Evolutionary conservation across 2,888 invertebrate species (phyloP).

Genomic region (Petrolisthes cinctipes): DNA sequence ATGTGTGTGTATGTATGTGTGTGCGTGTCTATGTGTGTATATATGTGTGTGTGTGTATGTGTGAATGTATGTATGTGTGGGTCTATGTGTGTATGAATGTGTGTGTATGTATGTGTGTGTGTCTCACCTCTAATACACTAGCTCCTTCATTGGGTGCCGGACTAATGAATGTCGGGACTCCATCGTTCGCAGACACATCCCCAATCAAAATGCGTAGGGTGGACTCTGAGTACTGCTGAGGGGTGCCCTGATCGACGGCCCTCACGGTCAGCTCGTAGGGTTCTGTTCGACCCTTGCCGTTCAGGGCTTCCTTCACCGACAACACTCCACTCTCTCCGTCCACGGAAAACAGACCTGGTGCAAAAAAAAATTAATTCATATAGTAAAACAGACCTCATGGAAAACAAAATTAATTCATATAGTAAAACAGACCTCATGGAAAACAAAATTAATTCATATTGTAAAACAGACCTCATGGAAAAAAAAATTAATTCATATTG

Average conservation of each 20-base stretch:
- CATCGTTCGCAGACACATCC: conserved; percentile 85
- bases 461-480: too few relatives aligned
- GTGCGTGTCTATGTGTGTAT: too few relatives aligned
- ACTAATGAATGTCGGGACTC: conserved; percentile 81
- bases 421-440: too few relatives aligned
- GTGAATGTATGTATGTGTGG: neutral
- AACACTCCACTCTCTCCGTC: conserved; percentile 79
- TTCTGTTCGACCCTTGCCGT: conserved; percentile 82
- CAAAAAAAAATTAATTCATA: neutral
- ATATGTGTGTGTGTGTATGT: too few relatives aligned
- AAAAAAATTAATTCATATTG: too few relatives aligned
- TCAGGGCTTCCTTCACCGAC: conserved; percentile 76
- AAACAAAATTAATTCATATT: too few relatives aligned
- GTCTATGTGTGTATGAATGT: too few relatives aligned
- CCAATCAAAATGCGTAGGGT: conserved; percentile 81
- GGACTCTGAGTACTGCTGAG: conserved; percentile 75
- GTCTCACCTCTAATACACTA: conserved; percentile 77
- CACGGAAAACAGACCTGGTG: conserved; percentile 78
- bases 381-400: too few relatives aligned
- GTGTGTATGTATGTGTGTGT: neutral
- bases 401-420: too few relatives aligned
- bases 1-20: too few relatives aligned
- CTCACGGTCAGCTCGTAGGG: conserved; percentile 79
- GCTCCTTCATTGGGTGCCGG: conserved; percentile 80
- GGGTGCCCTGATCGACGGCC: conserved; percentile 75